phyloP scores from a whole-genome alignment of 2,113 vertebrate species.

The Calypte anna region DNA sequence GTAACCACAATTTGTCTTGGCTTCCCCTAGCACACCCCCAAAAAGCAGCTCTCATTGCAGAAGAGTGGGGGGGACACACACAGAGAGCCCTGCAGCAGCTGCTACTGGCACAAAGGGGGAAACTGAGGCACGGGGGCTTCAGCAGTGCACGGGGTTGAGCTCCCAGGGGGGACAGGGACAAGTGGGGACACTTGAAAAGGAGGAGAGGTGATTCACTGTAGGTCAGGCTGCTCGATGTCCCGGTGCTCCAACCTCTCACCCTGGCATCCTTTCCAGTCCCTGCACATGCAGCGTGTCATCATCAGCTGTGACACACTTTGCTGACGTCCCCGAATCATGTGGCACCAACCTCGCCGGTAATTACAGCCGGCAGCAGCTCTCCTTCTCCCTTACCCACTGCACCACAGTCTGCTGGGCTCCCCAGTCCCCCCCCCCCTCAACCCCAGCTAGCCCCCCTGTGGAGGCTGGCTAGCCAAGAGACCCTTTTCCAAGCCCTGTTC shows the following conservation, averaged over 20 bases:
- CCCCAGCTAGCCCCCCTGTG: not conserved
- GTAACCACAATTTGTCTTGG: slow-evolving; percentile 40
- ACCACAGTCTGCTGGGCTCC: not conserved
- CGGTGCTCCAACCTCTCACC: not conserved
- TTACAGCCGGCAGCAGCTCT: not conserved
- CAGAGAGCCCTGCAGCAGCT: not conserved
- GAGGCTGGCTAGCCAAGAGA: not conserved
- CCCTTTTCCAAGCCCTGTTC: not conserved
- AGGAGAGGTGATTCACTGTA: not conserved
- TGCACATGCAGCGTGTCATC: slow-evolving; percentile 55
- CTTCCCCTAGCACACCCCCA: slow-evolving; percentile 14
- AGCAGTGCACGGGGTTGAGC: not conserved
- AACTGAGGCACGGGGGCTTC: slow-evolving; percentile 4
- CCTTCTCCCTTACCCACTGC: not conserved
- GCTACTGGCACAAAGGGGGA: not conserved
- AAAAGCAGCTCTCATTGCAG: not conserved
- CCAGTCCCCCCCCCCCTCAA: fast-evolving
- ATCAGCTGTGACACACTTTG: slow-evolving; percentile 49
- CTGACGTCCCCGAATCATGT: slow-evolving; percentile 56
- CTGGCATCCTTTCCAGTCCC: slow-evolving; percentile 7
- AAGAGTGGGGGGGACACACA: too few species aligned
- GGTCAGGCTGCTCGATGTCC: not conserved
- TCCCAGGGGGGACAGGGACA: not conserved
- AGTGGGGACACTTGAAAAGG: not conserved
- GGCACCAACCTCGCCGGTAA: slow-evolving; percentile 5